Base-by-base conservation (phyloP, 2,797 vertebrate species). In the Kryptopterus vitreolus region DNA sequence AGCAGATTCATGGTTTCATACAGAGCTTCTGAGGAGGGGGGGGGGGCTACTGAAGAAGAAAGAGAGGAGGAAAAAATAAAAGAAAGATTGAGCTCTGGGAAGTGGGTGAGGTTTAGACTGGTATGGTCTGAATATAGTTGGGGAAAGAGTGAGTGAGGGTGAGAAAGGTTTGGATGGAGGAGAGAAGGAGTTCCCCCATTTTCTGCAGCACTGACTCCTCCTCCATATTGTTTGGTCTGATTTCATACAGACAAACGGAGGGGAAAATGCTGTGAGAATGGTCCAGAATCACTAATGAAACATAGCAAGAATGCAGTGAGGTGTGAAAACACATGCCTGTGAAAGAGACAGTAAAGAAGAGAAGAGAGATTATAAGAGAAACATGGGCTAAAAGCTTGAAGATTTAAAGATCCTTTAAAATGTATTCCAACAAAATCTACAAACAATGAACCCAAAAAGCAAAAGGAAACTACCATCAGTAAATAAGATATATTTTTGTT, bases 331-430 rank as follows among this genome's bases (percentile, higher is more conserved):
- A 46, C 13, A n/a, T n/a, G 7, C 65, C 38, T 46, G 65, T 0
- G 22, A 68, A 46, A 38, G 13, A 46, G 22, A 12, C n/a, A 7
- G 13, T 15, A 48, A 68, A 24, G 22, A 7, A 12, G 20, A 22
- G 2, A 20, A 35, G 6, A 24, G 22, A 68, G 65, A 43, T 66
- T 43, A 15, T 0, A 29, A 61, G 2, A 18, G 26, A 26, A 62
- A 12, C 2, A 15, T 86, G 81, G 84, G n/a, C n/a, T n/a, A n/a
- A n/a, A n/a, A 87, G 77, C 57, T 81, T 80, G 88, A 71, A 87
- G 38, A 77, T 73, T 77, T 57, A 35, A n/a, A 66, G 52, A 78
- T n/a, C n/a, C n/a, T n/a, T n/a, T n/a, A 63, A 61, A 61, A 58
- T 10, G 29, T 61, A 61, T n/a, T n/a, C n/a, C n/a, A n/a, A n/a